Evolutionary conservation across 64 coral and sea anemone genomes (phyloP).

Genomic region (Actinia tenebrosa): DNA sequence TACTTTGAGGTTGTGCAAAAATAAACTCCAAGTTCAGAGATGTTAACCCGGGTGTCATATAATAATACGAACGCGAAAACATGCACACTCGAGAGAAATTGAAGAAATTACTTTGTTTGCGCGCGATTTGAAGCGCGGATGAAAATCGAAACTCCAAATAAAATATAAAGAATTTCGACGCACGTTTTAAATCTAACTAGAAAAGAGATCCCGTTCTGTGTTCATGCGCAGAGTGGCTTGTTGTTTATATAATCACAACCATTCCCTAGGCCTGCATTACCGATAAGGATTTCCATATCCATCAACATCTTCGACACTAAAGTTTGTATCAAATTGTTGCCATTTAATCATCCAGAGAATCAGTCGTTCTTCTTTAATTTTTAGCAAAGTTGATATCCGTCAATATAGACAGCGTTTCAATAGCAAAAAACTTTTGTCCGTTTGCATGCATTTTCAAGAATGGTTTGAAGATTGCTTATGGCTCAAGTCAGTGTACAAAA

Average conservation of each 20-base stretch:
- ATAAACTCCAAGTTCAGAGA: constrained; percentile 1
- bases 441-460: too few relatives aligned
- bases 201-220: not conserved
- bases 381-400: too few relatives aligned
- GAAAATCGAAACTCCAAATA: not conserved
- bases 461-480: too few relatives aligned
- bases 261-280: not conserved
- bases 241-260: not conserved
- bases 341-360: not conserved
- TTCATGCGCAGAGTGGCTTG: not conserved
- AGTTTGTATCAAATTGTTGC: not conserved
- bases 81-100: not conserved
- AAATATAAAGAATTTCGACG: not conserved
- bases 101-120: not conserved
- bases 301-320: not conserved
- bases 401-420: too few relatives aligned
- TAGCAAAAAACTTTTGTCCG: too few relatives aligned
- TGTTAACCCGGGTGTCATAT: not conserved
- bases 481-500: too few relatives aligned
- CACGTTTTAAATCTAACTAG: not conserved
- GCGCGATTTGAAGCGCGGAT: not conserved
- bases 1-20: constrained; percentile 4
- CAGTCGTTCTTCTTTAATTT: too few relatives aligned
- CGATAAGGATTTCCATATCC: not conserved
- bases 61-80: not conserved